phyloP scores from a whole-genome alignment of 2,888 invertebrate genomes.

The Meandrusa payeni region DNA sequence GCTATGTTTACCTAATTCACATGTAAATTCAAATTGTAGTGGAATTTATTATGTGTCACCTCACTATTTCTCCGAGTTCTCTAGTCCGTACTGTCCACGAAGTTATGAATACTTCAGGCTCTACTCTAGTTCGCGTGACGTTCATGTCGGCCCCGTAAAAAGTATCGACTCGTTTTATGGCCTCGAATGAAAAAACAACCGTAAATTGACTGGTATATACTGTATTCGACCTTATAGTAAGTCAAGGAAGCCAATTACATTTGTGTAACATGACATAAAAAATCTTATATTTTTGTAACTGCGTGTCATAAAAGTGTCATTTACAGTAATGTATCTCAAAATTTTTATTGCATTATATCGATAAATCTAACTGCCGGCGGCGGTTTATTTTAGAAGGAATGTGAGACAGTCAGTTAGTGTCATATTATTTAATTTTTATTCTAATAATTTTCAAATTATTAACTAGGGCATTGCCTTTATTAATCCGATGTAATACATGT shows the following conservation, averaged over 20 bases:
- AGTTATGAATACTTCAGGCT: constrained; percentile 63
- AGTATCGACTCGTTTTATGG: constrained; percentile 9
- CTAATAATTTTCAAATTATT: too few species aligned
- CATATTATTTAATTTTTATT: too few species aligned
- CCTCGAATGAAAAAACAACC: constrained; percentile 9
- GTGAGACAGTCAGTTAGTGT: too few species aligned
- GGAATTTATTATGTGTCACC: constrained; percentile 3
- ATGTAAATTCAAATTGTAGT: too few species aligned
- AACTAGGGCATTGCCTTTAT: too few species aligned
- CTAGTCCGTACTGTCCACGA: constrained; percentile 51
- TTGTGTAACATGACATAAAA: neutral
- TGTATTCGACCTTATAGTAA: neutral
- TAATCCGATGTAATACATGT: too few species aligned
- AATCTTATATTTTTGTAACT: constrained; percentile 4
- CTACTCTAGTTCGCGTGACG: constrained; percentile 21
- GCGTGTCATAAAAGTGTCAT: constrained; percentile 2
- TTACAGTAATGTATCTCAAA: neutral
- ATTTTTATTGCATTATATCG: neutral
- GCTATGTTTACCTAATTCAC: too few species aligned
- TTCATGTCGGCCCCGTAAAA: constrained; percentile 31
- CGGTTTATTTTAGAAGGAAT: neutral
- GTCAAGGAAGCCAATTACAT: constrained; percentile 2
- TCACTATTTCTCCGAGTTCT: constrained; percentile 33
- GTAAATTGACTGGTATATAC: constrained; percentile 3
- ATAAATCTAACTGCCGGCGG: neutral